phyloP scores from a whole-genome alignment of 2,113 vertebrate species.

The Alethe castanea region DNA sequence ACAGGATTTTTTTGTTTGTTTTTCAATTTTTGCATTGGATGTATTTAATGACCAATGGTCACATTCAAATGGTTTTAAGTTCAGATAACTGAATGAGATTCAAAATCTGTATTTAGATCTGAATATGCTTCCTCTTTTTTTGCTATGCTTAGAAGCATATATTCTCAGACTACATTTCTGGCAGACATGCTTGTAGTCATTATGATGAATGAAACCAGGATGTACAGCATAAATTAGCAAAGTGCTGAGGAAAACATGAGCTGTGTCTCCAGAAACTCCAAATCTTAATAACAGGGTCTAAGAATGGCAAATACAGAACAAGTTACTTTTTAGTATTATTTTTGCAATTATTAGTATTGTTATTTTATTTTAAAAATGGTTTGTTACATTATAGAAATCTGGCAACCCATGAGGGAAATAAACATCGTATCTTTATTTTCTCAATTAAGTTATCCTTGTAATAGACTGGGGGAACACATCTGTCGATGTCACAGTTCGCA shows the following conservation, averaged over 20 bases:
- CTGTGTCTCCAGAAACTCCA: not conserved
- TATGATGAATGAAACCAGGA: not conserved
- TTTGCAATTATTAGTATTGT: not conserved
- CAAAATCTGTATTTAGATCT: not conserved
- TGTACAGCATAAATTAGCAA: not conserved
- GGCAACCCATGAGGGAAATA: not conserved
- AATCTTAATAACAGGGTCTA: not conserved
- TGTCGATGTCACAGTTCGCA: constrained; percentile 55
- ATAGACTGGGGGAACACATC: constrained; percentile 36
- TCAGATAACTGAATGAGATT: not conserved
- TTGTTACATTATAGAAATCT: not conserved
- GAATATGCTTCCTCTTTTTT: not conserved
- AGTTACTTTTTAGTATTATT: not conserved
- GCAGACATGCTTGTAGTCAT: not conserved
- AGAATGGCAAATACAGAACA: not conserved
- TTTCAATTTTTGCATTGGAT: not conserved
- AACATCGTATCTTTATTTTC: constrained; percentile 14
- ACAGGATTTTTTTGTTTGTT: not conserved
- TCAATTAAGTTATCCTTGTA: constrained; percentile 34
- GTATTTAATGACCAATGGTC: not conserved
- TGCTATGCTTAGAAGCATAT: not conserved
- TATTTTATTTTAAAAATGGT: not conserved
- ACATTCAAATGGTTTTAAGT: not conserved
- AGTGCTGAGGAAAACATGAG: not conserved
- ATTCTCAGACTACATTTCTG: not conserved